Evolutionary conservation across 2,797 vertebrate species (phyloP), one percentile per base, ranked within the genome.

Genomic region (Molossus alvarezi): DNA sequence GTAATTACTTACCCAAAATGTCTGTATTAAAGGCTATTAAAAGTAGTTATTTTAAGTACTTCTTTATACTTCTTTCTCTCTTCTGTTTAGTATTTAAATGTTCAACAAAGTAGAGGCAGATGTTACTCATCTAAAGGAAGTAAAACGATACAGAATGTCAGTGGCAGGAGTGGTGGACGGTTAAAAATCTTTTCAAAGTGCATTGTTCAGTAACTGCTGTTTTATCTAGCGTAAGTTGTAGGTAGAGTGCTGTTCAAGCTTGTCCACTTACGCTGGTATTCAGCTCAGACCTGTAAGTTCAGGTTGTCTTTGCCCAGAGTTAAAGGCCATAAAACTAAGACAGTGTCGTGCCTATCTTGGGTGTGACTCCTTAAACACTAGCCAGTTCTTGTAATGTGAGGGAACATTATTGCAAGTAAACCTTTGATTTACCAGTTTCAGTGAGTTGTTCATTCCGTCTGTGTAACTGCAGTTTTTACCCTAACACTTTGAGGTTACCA

Each of bases 1-100:
- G 98, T 98, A 99, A 99, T 99, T 99, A 99, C 99, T 98, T 98
- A 98, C 98, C 98, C 98, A 98, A 99, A 99, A 99, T 99, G 98
- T 99, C 98, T 98, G 99, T 98, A 99, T 99, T 99, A 99, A 99
- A 98, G 99, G 99, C 99, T 99, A 99, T 99, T 99, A 99, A 99
- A 98, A 98, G 98, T 98, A 98, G 98, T 99, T 99, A 99, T 99
- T 99, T 99, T 98, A 99, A 99, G 99, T 98, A 98, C 98, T 98
- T 99, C 98, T 98, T 98, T 98, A 97, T 98, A 98, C 97, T 95
- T 98, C 98, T 97, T 98, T 97, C 98, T 98, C 95, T 99, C 98
- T 98, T 98, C 97, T 98, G 98, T 99, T 99, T 99, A 98, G 99
- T 98, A 98, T 99, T 99, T 99, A 98, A 98, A 98, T 97, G 97